Percentiles rank a stretch among this genome's conserved stretches.
Evolutionary conservation across 2,113 vertebrate species (phyloP).

Genomic region (Myotis yumanensis): DNA sequence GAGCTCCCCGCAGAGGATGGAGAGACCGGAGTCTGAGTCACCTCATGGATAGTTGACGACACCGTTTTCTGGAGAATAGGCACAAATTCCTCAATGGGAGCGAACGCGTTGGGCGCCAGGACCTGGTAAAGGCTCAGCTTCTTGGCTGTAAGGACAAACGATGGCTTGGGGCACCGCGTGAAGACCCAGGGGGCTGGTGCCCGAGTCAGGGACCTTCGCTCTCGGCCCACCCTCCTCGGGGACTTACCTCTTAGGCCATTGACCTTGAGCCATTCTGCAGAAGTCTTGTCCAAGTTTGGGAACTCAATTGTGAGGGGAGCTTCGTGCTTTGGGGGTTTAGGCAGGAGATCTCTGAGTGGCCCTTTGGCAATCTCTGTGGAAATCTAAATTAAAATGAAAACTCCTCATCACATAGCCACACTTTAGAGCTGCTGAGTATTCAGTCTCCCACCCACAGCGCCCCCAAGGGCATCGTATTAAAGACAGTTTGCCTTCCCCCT

Average conservation of each 20-base stretch:
- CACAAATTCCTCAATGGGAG: constrained; percentile 85
- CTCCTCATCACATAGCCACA: background rate
- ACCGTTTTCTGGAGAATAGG: constrained; percentile 88
- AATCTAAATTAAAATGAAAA: constrained; percentile 78
- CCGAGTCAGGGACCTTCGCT: background rate
- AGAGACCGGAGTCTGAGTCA: constrained; percentile 46
- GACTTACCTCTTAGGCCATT: constrained; percentile 88
- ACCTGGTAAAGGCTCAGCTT: constrained; percentile 89
- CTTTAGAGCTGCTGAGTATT: background rate
- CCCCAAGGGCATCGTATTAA: background rate
- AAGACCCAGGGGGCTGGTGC: background rate
- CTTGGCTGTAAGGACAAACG: constrained; percentile 81
- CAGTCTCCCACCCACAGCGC: background rate
- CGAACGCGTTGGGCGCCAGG: constrained; percentile 86
- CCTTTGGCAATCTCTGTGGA: constrained; percentile 71
- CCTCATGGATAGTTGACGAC: constrained; percentile 86
- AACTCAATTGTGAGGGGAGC: constrained; percentile 82
- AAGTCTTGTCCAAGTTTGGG: constrained; percentile 81
- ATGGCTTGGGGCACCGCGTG: background rate
- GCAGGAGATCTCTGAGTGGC: constrained; percentile 67
- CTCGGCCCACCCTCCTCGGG: background rate
- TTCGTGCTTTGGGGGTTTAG: constrained; percentile 75
- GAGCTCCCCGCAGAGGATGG: background rate
- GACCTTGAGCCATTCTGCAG: constrained; percentile 86
- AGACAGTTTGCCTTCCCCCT: background rate